These are phyloP conservation scores for human DNA, from an alignment of 2,113 vertebrate species.

Conservation along the genomic window GRCh38 chr16:80324501-80325000, in stretches of 20 bases:
- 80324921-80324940: not conserved
- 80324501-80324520: not conserved
- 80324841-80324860: no score
- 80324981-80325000: rapidly evolving
- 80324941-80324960: no score
- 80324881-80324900: not conserved
- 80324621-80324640: not conserved
- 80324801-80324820: not conserved
- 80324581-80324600: rapidly evolving
- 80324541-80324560: rapidly evolving
- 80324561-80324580: not conserved
- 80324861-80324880: rapidly evolving
- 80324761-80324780: rapidly evolving
- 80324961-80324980: not conserved
- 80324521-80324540: rapidly evolving
- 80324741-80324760: no score
- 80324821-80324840: not conserved
- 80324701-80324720: not conserved
- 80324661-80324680: not conserved
- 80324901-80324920: not conserved
- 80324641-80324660: not conserved
- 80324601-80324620: rapidly evolving
- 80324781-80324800: rapidly evolving
- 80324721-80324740: not conserved
- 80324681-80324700: no score